Evolutionary conservation across 2,888 invertebrate genomes (phyloP), one percentile per base, ranked within the genome.

Genomic region (Eledona agricola): DNA sequence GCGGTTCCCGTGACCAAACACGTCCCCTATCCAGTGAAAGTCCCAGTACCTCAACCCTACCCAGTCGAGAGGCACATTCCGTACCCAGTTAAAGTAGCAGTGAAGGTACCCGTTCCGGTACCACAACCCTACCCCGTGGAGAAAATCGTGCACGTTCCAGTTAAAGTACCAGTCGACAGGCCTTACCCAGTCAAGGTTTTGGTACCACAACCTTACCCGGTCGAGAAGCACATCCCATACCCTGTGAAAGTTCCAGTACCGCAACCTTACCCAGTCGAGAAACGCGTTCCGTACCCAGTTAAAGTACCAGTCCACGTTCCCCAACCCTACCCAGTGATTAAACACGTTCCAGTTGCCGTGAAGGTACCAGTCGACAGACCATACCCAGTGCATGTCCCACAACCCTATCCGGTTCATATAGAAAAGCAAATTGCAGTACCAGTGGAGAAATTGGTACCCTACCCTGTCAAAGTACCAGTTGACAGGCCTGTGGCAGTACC

Each of bases 171-270:
- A 66, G 88, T 89, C 60, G 88, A 88, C 75, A 84, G 87, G 74
- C 89, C 89, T 51, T 85, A 85, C 74, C 88, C 89, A 69, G 89
- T 89, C 65, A 89, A 89, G 78, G 89, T 90, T 43, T 79, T 82
- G 46, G 89, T 89, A 46, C 88, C 89, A 52, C 88, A 88, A 67
- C 89, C 90, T 62, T 89, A 89, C 78, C 89, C 89, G 58, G 89
- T 90, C 9, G 88, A 88, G 75, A 89, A 88, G 74, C 84, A 84
- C 72, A 75, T 89, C 6, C 90, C 84, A 19, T 83, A 84, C 72
- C 89, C 88, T 64, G 87, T 90, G 7, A 87, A 88, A 79, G 87
- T 88, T 32, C 85, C 80, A 55, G 87, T 88, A 29, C 88, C 89
- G 63, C 82, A 83, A 64, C 88, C 88, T 64, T 89, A 89, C 79